Evolutionary conservation across 2,113 vertebrate species (phyloP), one percentile per base, ranked within the genome.

Genomic region (Cyphomyrus plagiostoma): DNA sequence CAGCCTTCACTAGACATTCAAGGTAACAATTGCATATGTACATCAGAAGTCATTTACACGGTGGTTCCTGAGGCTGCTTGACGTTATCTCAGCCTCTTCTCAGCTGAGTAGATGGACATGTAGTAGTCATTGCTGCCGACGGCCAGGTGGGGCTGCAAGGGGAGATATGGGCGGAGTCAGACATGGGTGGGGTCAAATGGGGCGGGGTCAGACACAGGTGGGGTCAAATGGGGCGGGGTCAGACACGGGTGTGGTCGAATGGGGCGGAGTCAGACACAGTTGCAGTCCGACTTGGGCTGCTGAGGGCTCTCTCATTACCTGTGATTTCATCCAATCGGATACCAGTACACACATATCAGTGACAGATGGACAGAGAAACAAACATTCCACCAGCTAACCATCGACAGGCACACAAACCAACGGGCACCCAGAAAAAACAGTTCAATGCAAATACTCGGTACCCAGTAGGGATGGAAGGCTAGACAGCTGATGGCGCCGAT

Each of bases 121-220:
- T 98, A 99, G 97, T 97, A 99, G 95, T 99, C 98, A 0, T 99
- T 99, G 96, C 98, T 99, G 89, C 98, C 98, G 0, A 99, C 98
- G 0, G 98, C 98, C 95, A 99, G 93, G 91, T 99, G 98, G 0
- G 98, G 98, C 98, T 99, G 95, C 0, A 87, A 90, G 74, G 87
- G 15, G 56, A 85, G 74, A 58, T 17, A 39, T 83, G 48, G 90
- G 58, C 21, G 26, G 80, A 48, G n/a, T 30, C 8, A 53, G 66
- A 66, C 23, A n/a, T 0, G 23, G 56, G 56, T 62, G 7, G 23
- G 23, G 56, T 9, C 7, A 30, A 86, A 13, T 26, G 30, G 77
- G 5, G n/a, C 45, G n/a, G 42, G 4, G 46, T 70, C 66, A 70
- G 66, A 70, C n/a, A 70, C 11, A 9, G 62, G 62, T 23, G 1